phyloP scores from a whole-genome alignment of 2,888 invertebrate genomes.

The Volucella inflata region DNA sequence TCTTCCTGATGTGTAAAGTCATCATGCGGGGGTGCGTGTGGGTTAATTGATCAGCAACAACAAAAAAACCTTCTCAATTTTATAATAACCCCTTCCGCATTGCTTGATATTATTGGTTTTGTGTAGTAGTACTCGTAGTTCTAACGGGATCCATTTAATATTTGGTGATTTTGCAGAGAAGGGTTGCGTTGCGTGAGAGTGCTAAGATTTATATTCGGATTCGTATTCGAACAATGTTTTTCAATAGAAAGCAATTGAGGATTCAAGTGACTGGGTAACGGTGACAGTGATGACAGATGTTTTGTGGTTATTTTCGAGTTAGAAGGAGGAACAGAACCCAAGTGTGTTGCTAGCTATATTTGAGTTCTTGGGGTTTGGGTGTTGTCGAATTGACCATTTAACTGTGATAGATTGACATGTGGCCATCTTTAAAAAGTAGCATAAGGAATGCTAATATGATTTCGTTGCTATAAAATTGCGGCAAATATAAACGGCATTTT shows the following conservation, averaged over 20 bases:
- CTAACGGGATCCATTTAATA: constrained; percentile 72
- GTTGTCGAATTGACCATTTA: constrained; percentile 55
- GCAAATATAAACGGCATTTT: no score
- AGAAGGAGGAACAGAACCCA: background rate
- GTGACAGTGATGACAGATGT: constrained; percentile 72
- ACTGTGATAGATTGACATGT: constrained; percentile 53
- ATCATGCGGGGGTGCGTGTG: constrained; percentile 73
- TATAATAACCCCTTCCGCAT: constrained; percentile 77
- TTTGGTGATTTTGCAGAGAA: constrained; percentile 61
- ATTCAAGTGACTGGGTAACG: constrained; percentile 68
- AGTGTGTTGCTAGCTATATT: background rate
- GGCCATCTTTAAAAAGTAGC: constrained; percentile 4
- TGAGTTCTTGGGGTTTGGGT: background rate
- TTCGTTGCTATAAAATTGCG: no score
- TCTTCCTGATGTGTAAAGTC: constrained; percentile 49
- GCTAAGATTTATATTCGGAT: constrained; percentile 8
- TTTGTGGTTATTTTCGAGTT: constrained; percentile 25
- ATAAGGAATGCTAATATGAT: no score
- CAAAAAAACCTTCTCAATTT: constrained; percentile 61
- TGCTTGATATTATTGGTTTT: constrained; percentile 76
- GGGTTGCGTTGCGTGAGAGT: constrained; percentile 10
- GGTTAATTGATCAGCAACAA: constrained; percentile 71
- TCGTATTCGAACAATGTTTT: constrained; percentile 25
- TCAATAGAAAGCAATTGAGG: constrained; percentile 66
- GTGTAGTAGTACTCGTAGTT: constrained; percentile 61